Evolutionary conservation across 2,888 invertebrate species (phyloP), one percentile per base, ranked within the genome.

Genomic region (Trissolcus brochymenae): DNA sequence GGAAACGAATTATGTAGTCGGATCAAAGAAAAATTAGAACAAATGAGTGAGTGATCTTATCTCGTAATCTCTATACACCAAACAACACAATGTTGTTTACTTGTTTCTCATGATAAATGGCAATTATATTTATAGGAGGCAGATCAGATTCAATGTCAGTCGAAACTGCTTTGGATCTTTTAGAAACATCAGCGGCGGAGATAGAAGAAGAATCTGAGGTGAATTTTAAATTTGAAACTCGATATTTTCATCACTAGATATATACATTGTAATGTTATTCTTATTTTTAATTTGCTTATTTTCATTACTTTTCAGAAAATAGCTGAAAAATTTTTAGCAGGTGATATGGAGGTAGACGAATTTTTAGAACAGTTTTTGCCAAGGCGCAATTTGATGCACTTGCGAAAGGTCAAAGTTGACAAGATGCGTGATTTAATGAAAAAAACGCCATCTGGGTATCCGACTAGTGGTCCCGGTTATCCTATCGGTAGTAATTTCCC

Each of bases 201-300:
- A 94, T 95, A 65, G 99, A 99, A 88, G 98, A 98, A 86, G 94
- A 96, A 85, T 96, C 98, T 0, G 99, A 99, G 89, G 92, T 92
- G 67, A 53, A 9, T 17, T 14, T 21, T 19, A 17, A 51, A 49
- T 2, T 49, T 49, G 49, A 49, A 49, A 49, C n/a, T 17, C 4
- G 25, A 25, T 25, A 4, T 25, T 25, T 4, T 25, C 4, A 2
- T 29, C 1, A 29, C 7, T 29, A 29, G 1, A 7, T 29, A 29
- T 29, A 29, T 4, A 43, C 9, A 13, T 43, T 43, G 1, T 1
- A 43, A 43, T 14, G 4, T 6, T 13, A 43, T n/a, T n/a, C 4
- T 4, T 7, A 4, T 43, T 43, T 14, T 9, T 4, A 13, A 19
- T 19, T 19, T 19, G n/a, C n/a, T n/a, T n/a, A n/a, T n/a, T n/a